These are phyloP conservation scores for Epirrhoe tristata DNA, from an alignment of 2,888 invertebrate species.

Conservation along the genomic window DNA sequence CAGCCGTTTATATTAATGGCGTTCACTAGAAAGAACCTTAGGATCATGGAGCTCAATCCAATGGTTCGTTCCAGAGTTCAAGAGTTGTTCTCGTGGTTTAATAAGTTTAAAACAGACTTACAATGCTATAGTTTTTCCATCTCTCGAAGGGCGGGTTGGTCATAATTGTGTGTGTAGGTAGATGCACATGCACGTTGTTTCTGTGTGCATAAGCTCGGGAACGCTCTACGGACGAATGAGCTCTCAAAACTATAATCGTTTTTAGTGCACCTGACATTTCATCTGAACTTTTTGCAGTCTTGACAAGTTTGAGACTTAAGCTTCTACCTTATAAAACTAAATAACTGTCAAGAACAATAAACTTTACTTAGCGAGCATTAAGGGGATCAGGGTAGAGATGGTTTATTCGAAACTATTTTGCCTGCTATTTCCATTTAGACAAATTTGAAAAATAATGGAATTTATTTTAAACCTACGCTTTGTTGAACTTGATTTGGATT, in stretches of 20 bases:
- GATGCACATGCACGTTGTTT: too few relatives aligned
- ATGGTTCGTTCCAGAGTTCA: too few relatives aligned
- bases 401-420: constrained; percentile 6
- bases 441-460: not conserved
- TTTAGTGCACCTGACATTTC: constrained; percentile 24
- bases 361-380: constrained; percentile 16
- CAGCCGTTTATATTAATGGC: too few relatives aligned
- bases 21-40: too few relatives aligned
- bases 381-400: constrained; percentile 4
- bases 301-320: not conserved
- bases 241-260: not conserved
- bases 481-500: not conserved
- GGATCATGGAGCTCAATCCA: too few relatives aligned
- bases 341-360: constrained; percentile 28
- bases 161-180: too few relatives aligned
- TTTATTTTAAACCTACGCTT: not conserved
- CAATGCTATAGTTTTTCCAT: too few relatives aligned
- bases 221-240: too few relatives aligned
- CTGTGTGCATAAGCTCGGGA: too few relatives aligned
- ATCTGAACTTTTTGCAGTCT: constrained; percentile 15
- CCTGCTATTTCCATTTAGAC: not conserved
- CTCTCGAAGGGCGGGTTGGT: too few relatives aligned
- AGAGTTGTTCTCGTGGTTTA: too few relatives aligned
- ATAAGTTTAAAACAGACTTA: constrained; percentile 1
- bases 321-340: constrained; percentile 24